Conservation (phyloP, 2,113 vertebrate genomes). For the Oncorhynchus nerka region DNA sequence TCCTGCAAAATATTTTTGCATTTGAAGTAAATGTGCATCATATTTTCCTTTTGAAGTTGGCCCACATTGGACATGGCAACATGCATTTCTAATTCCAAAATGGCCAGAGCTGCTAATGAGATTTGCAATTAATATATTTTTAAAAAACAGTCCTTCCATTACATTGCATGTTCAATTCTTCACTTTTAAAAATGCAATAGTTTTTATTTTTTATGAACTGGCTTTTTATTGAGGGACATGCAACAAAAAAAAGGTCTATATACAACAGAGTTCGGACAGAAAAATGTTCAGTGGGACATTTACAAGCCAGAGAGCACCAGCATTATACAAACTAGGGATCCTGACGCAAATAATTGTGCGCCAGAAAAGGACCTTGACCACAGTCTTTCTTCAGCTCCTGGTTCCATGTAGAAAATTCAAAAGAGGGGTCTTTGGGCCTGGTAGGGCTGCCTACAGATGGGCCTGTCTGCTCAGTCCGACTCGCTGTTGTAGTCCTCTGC, state of each 20-base stretch:
- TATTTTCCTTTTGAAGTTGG: too few species aligned
- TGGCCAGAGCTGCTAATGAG: neutral
- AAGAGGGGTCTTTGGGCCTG: too few species aligned
- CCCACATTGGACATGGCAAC: neutral
- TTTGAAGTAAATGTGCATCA: too few species aligned
- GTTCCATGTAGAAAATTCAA: too few species aligned
- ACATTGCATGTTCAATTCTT: neutral
- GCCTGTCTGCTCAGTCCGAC: constrained; percentile 51
- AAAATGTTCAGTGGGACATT: neutral
- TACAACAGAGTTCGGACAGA: neutral
- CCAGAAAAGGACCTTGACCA: neutral
- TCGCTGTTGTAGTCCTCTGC: constrained; percentile 58
- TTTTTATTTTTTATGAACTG: neutral
- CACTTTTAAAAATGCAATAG: constrained; percentile 2
- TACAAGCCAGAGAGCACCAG: too few species aligned
- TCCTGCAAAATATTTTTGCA: too few species aligned
- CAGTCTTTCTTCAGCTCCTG: neutral
- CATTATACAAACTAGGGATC: too few species aligned
- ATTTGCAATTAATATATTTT: neutral
- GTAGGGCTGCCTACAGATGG: too few species aligned
- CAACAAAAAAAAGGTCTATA: neutral
- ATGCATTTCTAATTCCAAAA: neutral
- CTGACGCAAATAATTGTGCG: too few species aligned
- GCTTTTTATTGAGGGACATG: neutral
- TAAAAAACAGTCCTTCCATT: neutral